Conservation (phyloP, 2,888 invertebrate genomes). For the Pterostichus niger region DNA sequence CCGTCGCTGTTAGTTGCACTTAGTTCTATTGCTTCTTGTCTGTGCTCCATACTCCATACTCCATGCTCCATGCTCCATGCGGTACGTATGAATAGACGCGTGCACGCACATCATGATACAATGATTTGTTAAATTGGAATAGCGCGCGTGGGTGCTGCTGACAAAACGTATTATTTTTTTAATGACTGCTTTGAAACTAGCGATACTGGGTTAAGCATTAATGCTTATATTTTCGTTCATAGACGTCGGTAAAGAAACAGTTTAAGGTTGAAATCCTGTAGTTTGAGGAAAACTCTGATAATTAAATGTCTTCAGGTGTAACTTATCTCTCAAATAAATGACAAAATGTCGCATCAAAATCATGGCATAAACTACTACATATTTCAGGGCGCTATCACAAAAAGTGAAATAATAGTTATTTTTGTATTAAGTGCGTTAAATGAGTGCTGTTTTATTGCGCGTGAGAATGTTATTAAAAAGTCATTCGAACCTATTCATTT, state of each 20-base stretch:
- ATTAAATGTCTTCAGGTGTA: too few species aligned
- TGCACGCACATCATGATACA: conserved; percentile 19
- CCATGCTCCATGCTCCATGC: neutral
- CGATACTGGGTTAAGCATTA: conserved; percentile 49
- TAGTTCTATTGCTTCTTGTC: neutral
- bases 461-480: too few species aligned
- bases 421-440: too few species aligned
- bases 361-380: too few species aligned
- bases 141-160: conserved; percentile 40
- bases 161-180: conserved; percentile 56
- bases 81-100: neutral
- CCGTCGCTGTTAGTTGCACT: too few species aligned
- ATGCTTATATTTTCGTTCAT: conserved; percentile 30
- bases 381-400: too few species aligned
- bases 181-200: conserved; percentile 45
- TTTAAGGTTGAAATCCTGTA: neutral
- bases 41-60: neutral
- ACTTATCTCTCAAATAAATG: too few species aligned
- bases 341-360: too few species aligned
- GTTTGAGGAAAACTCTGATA: too few species aligned
- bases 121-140: conserved; percentile 63
- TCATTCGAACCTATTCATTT: too few species aligned
- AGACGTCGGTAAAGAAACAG: neutral
- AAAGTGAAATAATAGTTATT: too few species aligned
- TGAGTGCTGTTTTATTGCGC: too few species aligned